Evolutionary conservation across 2,113 vertebrate genomes (phyloP).

Genomic region (Podocnemis expansa): DNA sequence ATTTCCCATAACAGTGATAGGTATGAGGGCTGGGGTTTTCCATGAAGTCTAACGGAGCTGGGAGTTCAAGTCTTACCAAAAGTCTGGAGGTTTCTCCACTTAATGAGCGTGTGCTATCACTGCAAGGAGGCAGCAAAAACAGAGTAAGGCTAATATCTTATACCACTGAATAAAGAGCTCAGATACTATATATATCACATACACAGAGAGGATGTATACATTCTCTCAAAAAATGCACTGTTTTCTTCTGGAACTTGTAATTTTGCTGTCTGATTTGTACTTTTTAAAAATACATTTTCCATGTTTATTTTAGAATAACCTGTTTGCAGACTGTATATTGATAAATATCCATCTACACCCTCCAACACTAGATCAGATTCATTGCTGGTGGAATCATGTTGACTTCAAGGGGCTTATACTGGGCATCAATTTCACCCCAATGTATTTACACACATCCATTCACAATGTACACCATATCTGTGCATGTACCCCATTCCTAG

Average conservation of each 20-base stretch:
- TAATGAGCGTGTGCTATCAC: neutral
- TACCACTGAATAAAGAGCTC: neutral
- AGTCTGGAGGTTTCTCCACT: neutral
- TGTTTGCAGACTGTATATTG: neutral
- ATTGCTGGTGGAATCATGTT: neutral
- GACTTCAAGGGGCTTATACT: neutral
- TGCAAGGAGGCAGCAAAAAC: neutral
- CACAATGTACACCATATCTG: accelerated
- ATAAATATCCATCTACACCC: neutral
- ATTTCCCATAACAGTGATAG: neutral
- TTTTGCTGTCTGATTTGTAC: neutral
- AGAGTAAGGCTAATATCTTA: neutral
- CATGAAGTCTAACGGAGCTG: neutral
- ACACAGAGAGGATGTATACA: neutral
- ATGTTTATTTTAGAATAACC: neutral
- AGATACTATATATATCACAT: neutral
- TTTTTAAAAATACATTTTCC: neutral
- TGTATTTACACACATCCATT: neutral
- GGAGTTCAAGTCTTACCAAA: neutral
- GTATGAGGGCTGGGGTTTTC: neutral
- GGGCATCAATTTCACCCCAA: neutral
- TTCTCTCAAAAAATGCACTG: neutral
- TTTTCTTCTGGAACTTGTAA: neutral
- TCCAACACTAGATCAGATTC: neutral
- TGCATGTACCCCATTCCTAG: neutral